Evolutionary conservation across 35 echinoderm and acorn worm species (phyloP), one percentile per base, ranked within the genome.

Genomic region (Ophiothrix spiculata): DNA sequence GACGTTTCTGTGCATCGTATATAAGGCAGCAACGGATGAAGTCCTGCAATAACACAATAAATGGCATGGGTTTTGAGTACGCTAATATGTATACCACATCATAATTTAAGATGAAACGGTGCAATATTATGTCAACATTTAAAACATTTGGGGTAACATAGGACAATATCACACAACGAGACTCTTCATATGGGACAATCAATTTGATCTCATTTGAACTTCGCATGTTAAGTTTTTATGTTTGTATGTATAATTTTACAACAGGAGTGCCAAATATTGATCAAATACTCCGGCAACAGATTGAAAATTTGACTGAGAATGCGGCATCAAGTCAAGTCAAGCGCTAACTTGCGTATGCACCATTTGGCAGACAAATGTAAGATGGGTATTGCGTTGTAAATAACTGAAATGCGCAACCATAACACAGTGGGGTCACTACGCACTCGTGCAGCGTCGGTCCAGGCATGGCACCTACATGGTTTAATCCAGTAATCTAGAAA

Each of bases 1-100:
- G 39, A 16, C 96, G 87, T 34, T 91, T 76, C 63, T 99, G 92
- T 45, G 94, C 94, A 36, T 93, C 77, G 90, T 99, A 99, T 37
- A 94, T 86, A 42, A 99, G 80, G 83, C 96, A 99, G 11, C 90
- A 76, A 25, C 96, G 88, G 35, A 99, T 94, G 75, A 99, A 99
- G 28, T 99, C 91, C 96, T 99, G 86, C 16, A 64, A 41, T 16
- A 56, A 84, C 21, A 76, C 77, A 77, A 35, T 32, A 64, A 90
- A 75, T n/a, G n/a, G n/a, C n/a, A n/a, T n/a, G n/a, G n/a, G n/a
- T n/a, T n/a, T n/a, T n/a, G 0, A 56, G 60, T 39, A n/a, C 4
- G 0, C 79, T 4, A 80, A 37, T 35, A 31, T 88, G 39, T 32
- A 40, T 29, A 36, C n/a, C 8, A 36, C 35, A 33, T 84, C 15